Base-by-base conservation (phyloP, 2,113 vertebrate species). In the Sakesphorus luctuosus region DNA sequence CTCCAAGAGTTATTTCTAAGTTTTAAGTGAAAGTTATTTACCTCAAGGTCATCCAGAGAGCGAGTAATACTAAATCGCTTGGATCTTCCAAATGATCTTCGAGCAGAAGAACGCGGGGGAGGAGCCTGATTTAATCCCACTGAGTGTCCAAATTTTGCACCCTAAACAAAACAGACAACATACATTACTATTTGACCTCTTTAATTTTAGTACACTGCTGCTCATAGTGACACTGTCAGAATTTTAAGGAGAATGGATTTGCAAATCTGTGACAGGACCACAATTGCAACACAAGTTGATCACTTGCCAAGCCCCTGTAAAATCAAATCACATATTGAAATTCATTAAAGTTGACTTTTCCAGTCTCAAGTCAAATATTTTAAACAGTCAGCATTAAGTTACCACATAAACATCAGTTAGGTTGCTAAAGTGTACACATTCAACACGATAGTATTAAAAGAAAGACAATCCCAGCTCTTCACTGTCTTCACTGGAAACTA, bases 11-110 rank as follows among this genome's bases (percentile, higher is more conserved):
- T 31, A 50, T 4, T 87, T 84, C 13, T 49, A 67, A 71, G 49
- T 84, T 89, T 81, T 43, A 89, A 79, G 11, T 84, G 74, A 18
- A 68, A 90, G 25, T 72, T 81, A 76, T 52, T 97, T 98, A 99
- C 99, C 99, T 99, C 99, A 12, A 99, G 98, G 94, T 99, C 98
- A 53, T 99, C 99, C 83, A 99, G 98, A 17, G 99, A 99, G 52
- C 99, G 99, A 7, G 99, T 99, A 96, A 99, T 95, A 73, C 99
- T 99, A 53, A 98, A 98, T 46, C 99, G 98, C 94, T 98, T 99
- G 20, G 99, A 98, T 84, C 99, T 98, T 89, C 99, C 98, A 36
- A 98, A 99, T 2, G 99, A 99, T 85, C 99, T 98, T 35, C 99
- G 97, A 49, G 97, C 98, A 18, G 98, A 98, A 13, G 98, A 97